Conservation (phyloP, 2,113 vertebrate species). For the Sisor rabdophorus region DNA sequence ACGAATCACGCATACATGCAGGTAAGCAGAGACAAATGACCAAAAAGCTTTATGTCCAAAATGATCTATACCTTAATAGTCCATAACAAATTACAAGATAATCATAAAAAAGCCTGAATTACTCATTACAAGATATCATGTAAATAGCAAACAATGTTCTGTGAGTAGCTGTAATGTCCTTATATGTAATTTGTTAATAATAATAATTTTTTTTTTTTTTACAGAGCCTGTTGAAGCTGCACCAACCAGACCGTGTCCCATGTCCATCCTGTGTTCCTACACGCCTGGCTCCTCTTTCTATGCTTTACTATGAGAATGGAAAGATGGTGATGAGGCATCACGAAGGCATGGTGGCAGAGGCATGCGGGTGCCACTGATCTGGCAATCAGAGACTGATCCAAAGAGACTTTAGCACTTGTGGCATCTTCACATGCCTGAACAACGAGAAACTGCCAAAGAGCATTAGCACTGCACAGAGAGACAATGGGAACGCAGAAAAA, state of each 20-base stretch:
- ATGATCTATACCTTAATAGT: no score
- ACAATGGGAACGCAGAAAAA: neutral
- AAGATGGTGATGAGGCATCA: conserved; percentile 75
- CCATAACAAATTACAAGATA: no score
- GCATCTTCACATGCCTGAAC: neutral
- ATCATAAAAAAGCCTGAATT: no score
- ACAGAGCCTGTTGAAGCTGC: conserved; percentile 80
- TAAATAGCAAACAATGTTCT: no score
- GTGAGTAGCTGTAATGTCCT: neutral
- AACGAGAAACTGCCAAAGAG: neutral
- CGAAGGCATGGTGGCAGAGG: conserved; percentile 79
- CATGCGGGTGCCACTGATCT: conserved; percentile 85
- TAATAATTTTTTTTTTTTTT: conserved; percentile 21
- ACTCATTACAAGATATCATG: no score
- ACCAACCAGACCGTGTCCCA: conserved; percentile 73
- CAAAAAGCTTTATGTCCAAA: neutral
- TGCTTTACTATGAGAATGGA: conserved; percentile 81
- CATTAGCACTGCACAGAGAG: conserved; percentile 16
- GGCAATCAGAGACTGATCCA: conserved; percentile 45
- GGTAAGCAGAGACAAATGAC: conserved; percentile 62
- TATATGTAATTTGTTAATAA: neutral
- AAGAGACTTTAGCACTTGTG: conserved; percentile 37
- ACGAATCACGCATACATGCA: conserved; percentile 87
- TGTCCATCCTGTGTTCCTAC: conserved; percentile 76
- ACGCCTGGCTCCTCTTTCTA: conserved; percentile 75